A percentile compares a stretch with the other conserved stretches of the same genome.
phyloP scores from a whole-genome alignment of 2,797 vertebrate species.

The Champsocephalus gunnari region DNA sequence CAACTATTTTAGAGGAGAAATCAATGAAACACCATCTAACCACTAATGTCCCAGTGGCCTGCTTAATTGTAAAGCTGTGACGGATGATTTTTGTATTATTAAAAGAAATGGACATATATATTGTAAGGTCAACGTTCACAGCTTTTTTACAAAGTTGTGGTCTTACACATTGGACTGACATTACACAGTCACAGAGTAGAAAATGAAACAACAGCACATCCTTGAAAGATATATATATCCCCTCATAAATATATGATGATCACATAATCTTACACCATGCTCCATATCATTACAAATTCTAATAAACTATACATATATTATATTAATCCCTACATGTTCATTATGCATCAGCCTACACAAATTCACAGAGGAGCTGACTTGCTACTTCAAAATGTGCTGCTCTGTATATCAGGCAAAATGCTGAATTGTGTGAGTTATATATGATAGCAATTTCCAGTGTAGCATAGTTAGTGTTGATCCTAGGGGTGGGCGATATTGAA shows the following conservation, averaged over 20 bases:
- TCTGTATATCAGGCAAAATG: neutral
- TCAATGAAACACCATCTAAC: conserved; percentile 19
- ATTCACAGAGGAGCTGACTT: neutral
- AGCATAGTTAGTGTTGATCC: no score
- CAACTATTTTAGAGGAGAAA: conserved; percentile 29
- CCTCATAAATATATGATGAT: neutral
- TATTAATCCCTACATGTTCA: neutral
- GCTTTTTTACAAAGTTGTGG: neutral
- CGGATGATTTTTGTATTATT: conserved; percentile 14
- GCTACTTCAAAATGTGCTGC: neutral
- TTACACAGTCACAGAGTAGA: neutral
- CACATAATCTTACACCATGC: neutral
- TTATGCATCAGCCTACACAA: neutral
- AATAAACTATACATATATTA: neutral
- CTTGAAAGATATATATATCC: neutral
- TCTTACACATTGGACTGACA: no score
- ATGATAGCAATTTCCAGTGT: neutral
- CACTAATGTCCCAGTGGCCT: conserved; percentile 4
- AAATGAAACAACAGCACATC: neutral
- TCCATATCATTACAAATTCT: neutral
- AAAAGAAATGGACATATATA: neutral
- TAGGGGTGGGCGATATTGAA: no score
- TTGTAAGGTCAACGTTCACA: neutral
- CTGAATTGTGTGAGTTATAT: neutral
- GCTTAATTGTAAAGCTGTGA: neutral